phyloP scores from a whole-genome alignment of 2,888 invertebrate genomes.

The Scotopteryx bipunctaria region DNA sequence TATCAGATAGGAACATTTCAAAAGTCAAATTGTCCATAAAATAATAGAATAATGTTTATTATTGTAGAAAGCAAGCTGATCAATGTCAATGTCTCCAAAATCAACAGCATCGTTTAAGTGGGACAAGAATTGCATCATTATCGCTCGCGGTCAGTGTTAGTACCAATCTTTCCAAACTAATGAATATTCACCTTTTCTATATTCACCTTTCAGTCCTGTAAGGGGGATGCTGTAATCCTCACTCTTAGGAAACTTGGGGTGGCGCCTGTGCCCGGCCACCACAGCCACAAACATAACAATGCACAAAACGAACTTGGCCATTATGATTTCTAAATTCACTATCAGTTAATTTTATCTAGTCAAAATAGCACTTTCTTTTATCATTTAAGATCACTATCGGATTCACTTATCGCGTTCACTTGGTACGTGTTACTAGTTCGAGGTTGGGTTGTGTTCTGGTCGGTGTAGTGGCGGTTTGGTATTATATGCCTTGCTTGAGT shows the following conservation, averaged over 20 bases:
- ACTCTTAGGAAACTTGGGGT: slow-evolving; percentile 64
- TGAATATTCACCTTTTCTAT: slow-evolving; percentile 59
- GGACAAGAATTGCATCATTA: slow-evolving; percentile 28
- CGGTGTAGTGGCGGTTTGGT: slow-evolving; percentile 52
- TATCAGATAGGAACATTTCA: no score
- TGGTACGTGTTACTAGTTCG: slow-evolving; percentile 60
- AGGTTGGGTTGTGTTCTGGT: slow-evolving; percentile 64
- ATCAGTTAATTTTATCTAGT: slow-evolving; percentile 31
- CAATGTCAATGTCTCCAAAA: slow-evolving; percentile 10
- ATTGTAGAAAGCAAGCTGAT: neutral
- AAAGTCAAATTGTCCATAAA: neutral
- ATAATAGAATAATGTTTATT: neutral
- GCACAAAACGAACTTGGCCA: slow-evolving; percentile 66
- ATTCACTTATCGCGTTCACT: slow-evolving; percentile 38
- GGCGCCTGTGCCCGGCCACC: slow-evolving; percentile 54
- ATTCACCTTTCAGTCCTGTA: slow-evolving; percentile 45
- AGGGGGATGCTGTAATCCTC: slow-evolving; percentile 45
- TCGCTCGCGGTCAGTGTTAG: neutral
- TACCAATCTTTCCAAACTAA: slow-evolving; percentile 8
- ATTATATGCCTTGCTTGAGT: slow-evolving; percentile 68
- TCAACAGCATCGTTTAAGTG: slow-evolving; percentile 18
- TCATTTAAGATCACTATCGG: slow-evolving; percentile 43
- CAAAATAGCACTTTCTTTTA: slow-evolving; percentile 37
- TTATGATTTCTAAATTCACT: slow-evolving; percentile 38
- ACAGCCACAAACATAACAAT: slow-evolving; percentile 59